Conservation (phyloP, 1,140 invertebrate species). For the Eulimnadia texana region DNA sequence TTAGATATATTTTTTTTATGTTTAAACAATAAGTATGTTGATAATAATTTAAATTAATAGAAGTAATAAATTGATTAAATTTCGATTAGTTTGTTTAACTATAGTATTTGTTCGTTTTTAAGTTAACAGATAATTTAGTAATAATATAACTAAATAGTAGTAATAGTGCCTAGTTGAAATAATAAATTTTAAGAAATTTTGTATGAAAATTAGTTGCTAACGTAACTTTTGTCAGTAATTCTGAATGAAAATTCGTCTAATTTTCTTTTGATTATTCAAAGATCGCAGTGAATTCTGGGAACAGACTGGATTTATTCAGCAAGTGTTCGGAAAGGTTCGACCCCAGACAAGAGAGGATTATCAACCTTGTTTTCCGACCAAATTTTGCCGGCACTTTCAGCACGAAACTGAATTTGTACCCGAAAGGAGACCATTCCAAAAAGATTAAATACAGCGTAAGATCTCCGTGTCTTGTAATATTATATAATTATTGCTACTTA, state of each 20-base stretch:
- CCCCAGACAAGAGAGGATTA: neutral
- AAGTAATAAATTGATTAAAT: no score
- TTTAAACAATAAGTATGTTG: no score
- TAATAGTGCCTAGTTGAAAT: no score
- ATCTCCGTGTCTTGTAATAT: no score
- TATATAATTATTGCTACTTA: no score
- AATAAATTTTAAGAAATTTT: no score
- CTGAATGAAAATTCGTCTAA: neutral
- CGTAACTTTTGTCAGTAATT: no score
- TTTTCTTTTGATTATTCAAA: neutral
- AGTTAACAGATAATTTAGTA: no score
- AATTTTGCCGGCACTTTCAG: neutral
- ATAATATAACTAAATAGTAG: no score
- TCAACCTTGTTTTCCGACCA: neutral
- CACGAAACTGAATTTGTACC: conserved; percentile 1
- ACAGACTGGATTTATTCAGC: neutral
- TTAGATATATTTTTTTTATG: neutral
- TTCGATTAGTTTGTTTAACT: no score
- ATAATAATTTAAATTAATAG: neutral
- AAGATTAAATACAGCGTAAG: conserved; percentile 1
- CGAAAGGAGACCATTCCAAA: neutral
- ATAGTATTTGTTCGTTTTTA: no score
- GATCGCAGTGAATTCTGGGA: neutral
- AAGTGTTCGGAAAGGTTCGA: neutral
- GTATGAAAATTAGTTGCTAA: no score